Evolutionary conservation across 2,797 vertebrate species (phyloP).

Genomic region (Salarias fasciatus): DNA sequence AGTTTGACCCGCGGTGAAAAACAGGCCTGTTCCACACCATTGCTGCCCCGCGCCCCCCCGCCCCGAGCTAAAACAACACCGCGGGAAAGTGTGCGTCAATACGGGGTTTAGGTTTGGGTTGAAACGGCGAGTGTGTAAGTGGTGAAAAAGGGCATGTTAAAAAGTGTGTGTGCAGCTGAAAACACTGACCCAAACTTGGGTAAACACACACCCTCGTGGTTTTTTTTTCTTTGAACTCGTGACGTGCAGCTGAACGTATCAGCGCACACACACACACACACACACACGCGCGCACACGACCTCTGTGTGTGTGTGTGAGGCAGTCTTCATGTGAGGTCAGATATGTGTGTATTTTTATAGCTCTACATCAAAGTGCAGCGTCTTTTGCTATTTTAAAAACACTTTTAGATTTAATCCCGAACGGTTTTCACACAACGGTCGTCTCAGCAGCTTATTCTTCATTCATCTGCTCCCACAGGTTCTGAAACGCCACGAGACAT

Average conservation of each 20-base stretch:
- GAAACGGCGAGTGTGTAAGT: slow-evolving; percentile 15
- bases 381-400: not conserved
- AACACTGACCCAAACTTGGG: slow-evolving; percentile 64
- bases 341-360: slow-evolving; percentile 40
- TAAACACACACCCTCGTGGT: slow-evolving; percentile 71
- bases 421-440: not conserved
- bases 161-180: slow-evolving; percentile 66
- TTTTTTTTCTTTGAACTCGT: slow-evolving; percentile 76
- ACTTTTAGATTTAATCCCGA: slow-evolving; percentile 1
- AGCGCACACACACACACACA: slow-evolving; percentile 53
- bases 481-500: not conserved
- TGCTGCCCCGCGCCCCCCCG: slow-evolving; percentile 84
- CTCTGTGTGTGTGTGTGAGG: slow-evolving; percentile 42
- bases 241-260: slow-evolving; percentile 69
- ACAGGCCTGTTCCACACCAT: slow-evolving; percentile 89
- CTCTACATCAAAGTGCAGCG: slow-evolving; percentile 27
- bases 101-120: slow-evolving; percentile 36
- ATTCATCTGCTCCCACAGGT: not conserved
- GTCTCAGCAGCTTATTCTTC: no score
- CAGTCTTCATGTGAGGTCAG: slow-evolving; percentile 65
- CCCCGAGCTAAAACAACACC: slow-evolving; percentile 78
- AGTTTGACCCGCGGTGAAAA: slow-evolving; percentile 92
- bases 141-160: slow-evolving; percentile 59
- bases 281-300: slow-evolving; percentile 69
- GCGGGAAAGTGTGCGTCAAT: slow-evolving; percentile 62